A percentile compares a stretch with the other conserved stretches of the same genome.
Conservation (phyloP, 2,113 vertebrate species). For the Pomatostomus ruficeps region DNA sequence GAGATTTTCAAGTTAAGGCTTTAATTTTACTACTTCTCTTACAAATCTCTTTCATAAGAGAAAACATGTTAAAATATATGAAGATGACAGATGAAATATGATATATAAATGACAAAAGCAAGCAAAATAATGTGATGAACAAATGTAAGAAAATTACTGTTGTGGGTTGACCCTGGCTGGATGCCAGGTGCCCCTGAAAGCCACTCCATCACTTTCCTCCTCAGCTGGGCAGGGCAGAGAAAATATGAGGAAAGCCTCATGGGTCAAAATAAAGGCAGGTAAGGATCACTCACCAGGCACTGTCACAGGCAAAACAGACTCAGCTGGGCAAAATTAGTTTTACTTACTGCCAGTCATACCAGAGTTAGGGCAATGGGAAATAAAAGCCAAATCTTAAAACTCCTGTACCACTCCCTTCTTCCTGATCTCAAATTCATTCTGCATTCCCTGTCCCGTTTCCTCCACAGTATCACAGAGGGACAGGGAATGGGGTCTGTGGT, state of each 20-base stretch:
- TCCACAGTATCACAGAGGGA: accelerated
- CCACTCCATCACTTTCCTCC: background rate
- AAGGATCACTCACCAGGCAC: background rate
- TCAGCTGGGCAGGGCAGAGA: background rate
- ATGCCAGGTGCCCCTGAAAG: background rate
- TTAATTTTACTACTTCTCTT: background rate
- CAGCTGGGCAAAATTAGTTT: background rate
- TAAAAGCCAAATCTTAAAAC: background rate
- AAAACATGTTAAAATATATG: background rate
- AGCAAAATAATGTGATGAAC: background rate
- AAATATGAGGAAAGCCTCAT: background rate
- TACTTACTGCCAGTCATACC: background rate
- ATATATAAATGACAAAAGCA: background rate
- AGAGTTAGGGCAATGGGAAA: background rate
- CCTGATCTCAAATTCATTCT: background rate
- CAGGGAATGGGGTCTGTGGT: background rate
- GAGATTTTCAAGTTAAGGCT: background rate
- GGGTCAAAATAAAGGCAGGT: too few species aligned
- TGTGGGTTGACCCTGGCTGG: background rate
- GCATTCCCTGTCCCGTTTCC: background rate
- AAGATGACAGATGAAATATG: background rate
- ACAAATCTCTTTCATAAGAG: background rate
- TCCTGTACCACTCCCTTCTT: background rate
- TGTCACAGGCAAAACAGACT: background rate
- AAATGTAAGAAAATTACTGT: background rate